A percentile compares a stretch with the other conserved stretches of the same genome.
Conservation (phyloP, 1,140 invertebrate species). For the Tigriopus japonicus region DNA sequence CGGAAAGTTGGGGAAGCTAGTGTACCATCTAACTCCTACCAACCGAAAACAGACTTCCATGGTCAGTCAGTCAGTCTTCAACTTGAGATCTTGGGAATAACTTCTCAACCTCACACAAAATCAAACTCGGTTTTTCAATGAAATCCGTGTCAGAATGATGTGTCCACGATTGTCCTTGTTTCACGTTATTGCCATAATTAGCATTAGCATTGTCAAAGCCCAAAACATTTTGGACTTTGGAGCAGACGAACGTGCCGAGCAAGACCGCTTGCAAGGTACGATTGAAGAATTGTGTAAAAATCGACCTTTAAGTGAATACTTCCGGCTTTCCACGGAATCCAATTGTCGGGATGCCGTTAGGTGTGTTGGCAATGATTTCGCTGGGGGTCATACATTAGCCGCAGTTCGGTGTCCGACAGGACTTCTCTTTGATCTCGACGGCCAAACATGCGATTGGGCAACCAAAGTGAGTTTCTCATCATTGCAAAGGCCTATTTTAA, state of each 20-base stretch:
- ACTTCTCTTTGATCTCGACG: conserved; percentile 81
- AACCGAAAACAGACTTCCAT: no score
- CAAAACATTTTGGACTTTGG: conserved; percentile 5
- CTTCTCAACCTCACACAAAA: no score
- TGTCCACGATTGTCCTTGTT: no score
- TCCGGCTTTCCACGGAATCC: conserved; percentile 56
- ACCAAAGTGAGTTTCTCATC: conserved; percentile 38
- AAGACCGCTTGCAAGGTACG: neutral
- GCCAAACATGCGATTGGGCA: conserved; percentile 90
- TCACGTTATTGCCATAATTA: no score
- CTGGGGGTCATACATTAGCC: conserved; percentile 59
- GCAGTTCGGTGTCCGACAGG: conserved; percentile 83
- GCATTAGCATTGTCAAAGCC: neutral
- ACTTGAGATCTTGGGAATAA: no score
- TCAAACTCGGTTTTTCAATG: no score
- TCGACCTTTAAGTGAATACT: conserved; percentile 69
- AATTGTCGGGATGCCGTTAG: conserved; percentile 45
- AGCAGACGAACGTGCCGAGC: neutral
- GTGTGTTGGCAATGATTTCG: conserved; percentile 71
- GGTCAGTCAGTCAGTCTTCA: no score
- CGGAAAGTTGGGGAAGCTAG: no score
- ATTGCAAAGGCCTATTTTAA: neutral
- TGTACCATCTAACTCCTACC: no score
- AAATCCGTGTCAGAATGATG: no score
- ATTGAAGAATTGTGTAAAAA: conserved; percentile 59